phyloP scores from a whole-genome alignment of 1,140 invertebrate genomes.

The Dendrolimus punctatus region DNA sequence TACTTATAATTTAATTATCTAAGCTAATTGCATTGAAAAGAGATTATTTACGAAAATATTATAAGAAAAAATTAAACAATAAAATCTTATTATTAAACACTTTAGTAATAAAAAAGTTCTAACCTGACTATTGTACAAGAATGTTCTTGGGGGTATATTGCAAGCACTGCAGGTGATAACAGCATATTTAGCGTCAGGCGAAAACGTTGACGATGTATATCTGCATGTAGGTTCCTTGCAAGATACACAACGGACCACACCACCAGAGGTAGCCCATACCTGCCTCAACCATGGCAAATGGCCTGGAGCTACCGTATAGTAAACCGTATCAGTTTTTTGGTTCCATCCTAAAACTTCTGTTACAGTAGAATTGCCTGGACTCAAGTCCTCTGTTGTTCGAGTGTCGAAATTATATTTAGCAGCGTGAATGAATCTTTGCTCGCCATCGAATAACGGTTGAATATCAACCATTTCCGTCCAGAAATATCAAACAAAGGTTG shows the following conservation, averaged over 20 bases:
- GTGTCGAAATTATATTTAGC: conserved; percentile 50
- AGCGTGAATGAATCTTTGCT: conserved; percentile 53
- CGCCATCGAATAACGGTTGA: conserved; percentile 37
- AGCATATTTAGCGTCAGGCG: conserved; percentile 35
- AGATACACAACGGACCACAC: conserved; percentile 56
- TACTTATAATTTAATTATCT: no score
- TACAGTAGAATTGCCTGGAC: conserved; percentile 72
- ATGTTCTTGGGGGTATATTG: conserved; percentile 41
- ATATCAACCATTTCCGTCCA: conserved; percentile 57
- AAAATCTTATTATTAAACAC: no score
- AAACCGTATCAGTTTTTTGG: conserved; percentile 59
- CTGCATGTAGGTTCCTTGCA: conserved; percentile 58
- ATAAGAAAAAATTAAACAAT: no score
- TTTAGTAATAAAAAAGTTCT: conserved; percentile 3
- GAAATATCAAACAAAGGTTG: conserved; percentile 62
- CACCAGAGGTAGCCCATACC: conserved; percentile 61
- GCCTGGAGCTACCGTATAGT: conserved; percentile 67
- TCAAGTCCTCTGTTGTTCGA: conserved; percentile 73
- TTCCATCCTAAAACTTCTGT: conserved; percentile 63
- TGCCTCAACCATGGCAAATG: conserved; percentile 68
- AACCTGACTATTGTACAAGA: conserved; percentile 45
- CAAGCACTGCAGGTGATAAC: conserved; percentile 45
- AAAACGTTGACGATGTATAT: conserved; percentile 33
- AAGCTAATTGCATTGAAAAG: no score
- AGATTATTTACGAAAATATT: no score